Evolutionary conservation across 2,888 invertebrate genomes (phyloP).

Genomic region (Nomada flava): DNA sequence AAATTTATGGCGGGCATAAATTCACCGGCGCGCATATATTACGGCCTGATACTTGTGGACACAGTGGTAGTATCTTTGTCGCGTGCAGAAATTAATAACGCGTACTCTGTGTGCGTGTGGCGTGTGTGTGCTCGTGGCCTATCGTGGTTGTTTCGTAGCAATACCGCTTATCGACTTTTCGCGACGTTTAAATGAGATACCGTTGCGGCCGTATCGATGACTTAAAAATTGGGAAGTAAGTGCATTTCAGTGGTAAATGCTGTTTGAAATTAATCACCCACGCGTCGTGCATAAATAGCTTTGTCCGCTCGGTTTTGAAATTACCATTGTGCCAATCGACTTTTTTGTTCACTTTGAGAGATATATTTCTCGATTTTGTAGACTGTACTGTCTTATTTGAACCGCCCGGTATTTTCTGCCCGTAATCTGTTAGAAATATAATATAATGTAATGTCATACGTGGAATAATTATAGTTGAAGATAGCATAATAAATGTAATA

Average conservation of each 20-base stretch:
- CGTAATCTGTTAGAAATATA: no score
- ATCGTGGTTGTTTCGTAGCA: background rate
- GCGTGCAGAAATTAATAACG: slow-evolving; percentile 4
- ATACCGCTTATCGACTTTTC: slow-evolving; percentile 5
- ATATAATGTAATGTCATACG: no score
- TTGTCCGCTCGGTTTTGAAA: no score
- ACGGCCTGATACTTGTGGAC: background rate
- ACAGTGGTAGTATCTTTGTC: background rate
- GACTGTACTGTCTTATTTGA: no score
- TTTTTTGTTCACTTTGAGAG: no score
- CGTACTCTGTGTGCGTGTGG: background rate
- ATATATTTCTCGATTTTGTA: no score
- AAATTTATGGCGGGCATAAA: slow-evolving; percentile 20
- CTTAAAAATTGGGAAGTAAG: background rate
- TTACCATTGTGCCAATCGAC: no score
- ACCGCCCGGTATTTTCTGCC: no score
- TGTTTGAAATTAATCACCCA: no score
- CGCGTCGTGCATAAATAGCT: no score
- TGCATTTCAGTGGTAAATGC: background rate
- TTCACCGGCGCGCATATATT: slow-evolving; percentile 14
- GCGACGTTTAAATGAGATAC: background rate
- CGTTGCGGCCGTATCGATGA: background rate
- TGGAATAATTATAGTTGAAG: no score
- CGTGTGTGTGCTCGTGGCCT: background rate
- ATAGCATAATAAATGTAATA: no score